phyloP scores from a whole-genome alignment of 2,888 invertebrate genomes.

The Drosophila merina region DNA sequence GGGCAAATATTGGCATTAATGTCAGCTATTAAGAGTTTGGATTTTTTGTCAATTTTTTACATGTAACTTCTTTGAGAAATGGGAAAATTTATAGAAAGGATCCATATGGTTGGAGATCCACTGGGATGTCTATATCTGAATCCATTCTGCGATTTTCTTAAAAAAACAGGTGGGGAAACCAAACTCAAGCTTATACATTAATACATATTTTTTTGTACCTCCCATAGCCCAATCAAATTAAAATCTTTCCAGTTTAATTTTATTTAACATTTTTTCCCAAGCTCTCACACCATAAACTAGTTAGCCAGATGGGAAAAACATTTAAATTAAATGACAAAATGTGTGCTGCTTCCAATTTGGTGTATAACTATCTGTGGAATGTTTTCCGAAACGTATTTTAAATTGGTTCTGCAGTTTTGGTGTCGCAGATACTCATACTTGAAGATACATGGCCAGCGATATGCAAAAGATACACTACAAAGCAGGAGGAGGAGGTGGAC shows the following conservation, averaged over 20 bases:
- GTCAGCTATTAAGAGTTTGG: slow-evolving; percentile 54
- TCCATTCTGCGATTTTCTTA: too few species aligned
- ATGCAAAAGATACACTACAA: slow-evolving; percentile 67
- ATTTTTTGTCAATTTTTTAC: too few species aligned
- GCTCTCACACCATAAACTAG: slow-evolving; percentile 51
- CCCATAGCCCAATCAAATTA: slow-evolving; percentile 48
- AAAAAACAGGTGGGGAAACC: slow-evolving; percentile 19
- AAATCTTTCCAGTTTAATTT: slow-evolving; percentile 1
- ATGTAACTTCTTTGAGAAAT: too few species aligned
- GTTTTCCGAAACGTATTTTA: slow-evolving; percentile 53
- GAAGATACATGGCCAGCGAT: slow-evolving; percentile 68
- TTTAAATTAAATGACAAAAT: slow-evolving; percentile 58
- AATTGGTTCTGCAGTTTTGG: slow-evolving; percentile 73
- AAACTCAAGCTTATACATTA: background rate
- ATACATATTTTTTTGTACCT: slow-evolving; percentile 17
- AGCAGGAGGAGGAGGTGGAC: slow-evolving; percentile 23
- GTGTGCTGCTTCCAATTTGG: slow-evolving; percentile 57
- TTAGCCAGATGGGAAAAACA: slow-evolving; percentile 43
- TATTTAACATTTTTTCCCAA: background rate
- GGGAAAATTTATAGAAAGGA: too few species aligned
- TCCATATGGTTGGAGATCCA: too few species aligned
- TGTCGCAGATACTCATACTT: slow-evolving; percentile 71
- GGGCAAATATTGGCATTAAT: slow-evolving; percentile 65
- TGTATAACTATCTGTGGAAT: slow-evolving; percentile 57
- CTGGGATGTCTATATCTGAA: too few species aligned